Percentiles rank a stretch among this genome's conserved stretches.
These are phyloP conservation scores for Sesia bembeciformis DNA, from an alignment of 2,888 invertebrate genomes.

Conservation along the genomic window DNA sequence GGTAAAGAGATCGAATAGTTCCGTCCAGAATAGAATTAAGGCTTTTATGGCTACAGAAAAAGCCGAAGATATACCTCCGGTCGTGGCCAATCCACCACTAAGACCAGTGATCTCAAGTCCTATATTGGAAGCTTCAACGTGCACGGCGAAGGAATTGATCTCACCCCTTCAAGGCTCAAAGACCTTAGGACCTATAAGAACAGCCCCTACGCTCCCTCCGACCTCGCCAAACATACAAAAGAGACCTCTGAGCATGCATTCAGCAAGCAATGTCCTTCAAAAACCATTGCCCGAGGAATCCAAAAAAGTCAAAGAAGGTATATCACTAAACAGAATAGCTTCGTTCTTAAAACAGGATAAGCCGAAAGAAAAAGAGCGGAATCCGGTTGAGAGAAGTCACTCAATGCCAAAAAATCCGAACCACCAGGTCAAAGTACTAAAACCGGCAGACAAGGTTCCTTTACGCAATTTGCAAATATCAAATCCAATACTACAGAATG, in stretches of 20 bases:
- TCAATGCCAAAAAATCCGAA: constrained; percentile 75
- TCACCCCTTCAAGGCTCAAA: constrained; percentile 76
- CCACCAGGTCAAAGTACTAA: constrained; percentile 76
- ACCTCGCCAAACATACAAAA: constrained; percentile 50
- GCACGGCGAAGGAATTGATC: constrained; percentile 82
- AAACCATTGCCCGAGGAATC: constrained; percentile 68
- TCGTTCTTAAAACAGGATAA: constrained; percentile 81
- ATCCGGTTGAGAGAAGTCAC: constrained; percentile 68
- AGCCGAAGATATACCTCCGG: constrained; percentile 38
- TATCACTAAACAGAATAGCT: constrained; percentile 81
- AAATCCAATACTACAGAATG: constrained; percentile 83
- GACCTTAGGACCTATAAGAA: constrained; percentile 74
- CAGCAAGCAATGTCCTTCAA: constrained; percentile 38
- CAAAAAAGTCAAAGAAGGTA: constrained; percentile 73
- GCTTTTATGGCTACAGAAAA: constrained; percentile 57
- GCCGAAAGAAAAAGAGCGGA: constrained; percentile 64
- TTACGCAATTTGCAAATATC: constrained; percentile 87
- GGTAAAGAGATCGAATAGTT: constrained; percentile 53
- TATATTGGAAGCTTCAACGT: constrained; percentile 86
- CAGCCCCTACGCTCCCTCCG: constrained; percentile 72
- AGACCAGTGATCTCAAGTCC: constrained; percentile 88
- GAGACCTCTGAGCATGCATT: constrained; percentile 69
- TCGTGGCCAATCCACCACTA: constrained; percentile 76
- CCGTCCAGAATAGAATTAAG: constrained; percentile 60
- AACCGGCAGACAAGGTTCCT: constrained; percentile 80